Evolutionary conservation across 2,888 invertebrate genomes (phyloP).

Genomic region (Allacma fusca): DNA sequence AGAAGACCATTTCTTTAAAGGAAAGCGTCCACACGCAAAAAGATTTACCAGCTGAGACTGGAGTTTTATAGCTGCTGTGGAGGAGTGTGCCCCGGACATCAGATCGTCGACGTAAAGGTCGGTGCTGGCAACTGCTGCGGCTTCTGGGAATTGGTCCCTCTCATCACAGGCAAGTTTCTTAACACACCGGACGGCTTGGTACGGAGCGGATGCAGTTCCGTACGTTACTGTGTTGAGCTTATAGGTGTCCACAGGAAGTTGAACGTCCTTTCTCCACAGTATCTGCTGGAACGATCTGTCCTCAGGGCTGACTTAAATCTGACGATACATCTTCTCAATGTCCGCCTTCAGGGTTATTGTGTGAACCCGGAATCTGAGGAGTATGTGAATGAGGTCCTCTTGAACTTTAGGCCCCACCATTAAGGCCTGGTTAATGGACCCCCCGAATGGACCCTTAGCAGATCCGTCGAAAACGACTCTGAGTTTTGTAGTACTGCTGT

Average conservation of each 20-base stretch:
- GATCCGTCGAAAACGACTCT: constrained; percentile 63
- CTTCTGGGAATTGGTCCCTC: constrained; percentile 39
- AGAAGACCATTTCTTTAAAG: constrained; percentile 57
- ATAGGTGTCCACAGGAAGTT: constrained; percentile 51
- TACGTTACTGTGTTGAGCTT: constrained; percentile 62
- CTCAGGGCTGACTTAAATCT: constrained; percentile 56
- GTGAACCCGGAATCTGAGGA: constrained; percentile 61
- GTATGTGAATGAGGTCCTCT: constrained; percentile 57
- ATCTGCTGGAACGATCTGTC: constrained; percentile 63
- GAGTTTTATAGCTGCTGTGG: constrained; percentile 26
- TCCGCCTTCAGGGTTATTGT: constrained; percentile 60
- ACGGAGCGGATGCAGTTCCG: constrained; percentile 62
- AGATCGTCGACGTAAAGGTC: constrained; percentile 63
- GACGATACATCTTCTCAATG: constrained; percentile 62
- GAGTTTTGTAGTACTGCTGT: constrained; percentile 61
- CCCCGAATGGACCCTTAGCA: constrained; percentile 52
- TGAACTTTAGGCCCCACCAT: constrained; percentile 61
- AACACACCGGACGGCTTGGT: constrained; percentile 60
- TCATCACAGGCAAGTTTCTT: constrained; percentile 60
- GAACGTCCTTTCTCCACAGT: constrained; percentile 62
- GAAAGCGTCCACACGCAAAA: constrained; percentile 34
- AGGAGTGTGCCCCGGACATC: constrained; percentile 53
- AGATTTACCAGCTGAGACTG: too few relatives aligned
- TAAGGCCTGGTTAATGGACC: constrained; percentile 61
- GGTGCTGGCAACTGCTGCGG: constrained; percentile 26